Percentiles rank a stretch among this genome's conserved stretches.
Conservation (phyloP, 2,888 invertebrate species). For the Stictocephala bisonia region DNA sequence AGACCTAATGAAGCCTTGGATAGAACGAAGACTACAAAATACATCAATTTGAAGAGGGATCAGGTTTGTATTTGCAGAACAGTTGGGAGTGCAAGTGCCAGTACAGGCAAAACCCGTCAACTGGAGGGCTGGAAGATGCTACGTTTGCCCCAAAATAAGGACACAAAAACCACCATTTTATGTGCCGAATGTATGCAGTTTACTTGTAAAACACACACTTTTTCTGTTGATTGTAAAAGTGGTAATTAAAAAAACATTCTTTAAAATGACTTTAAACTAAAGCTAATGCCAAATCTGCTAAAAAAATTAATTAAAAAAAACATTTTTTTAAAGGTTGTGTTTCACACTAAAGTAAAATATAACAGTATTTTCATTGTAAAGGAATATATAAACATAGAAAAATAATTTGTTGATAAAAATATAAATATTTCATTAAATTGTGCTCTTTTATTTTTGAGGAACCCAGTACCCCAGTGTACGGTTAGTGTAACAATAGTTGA, state of each 20-base stretch:
- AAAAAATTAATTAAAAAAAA: no score
- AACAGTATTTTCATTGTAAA: no score
- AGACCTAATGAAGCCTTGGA: conserved; percentile 1
- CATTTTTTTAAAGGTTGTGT: no score
- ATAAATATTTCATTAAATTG: background rate
- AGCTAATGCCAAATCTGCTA: background rate
- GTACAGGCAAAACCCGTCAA: background rate
- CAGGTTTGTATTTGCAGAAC: background rate
- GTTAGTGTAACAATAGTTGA: conserved; percentile 20
- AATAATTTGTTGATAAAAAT: background rate
- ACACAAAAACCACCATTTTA: background rate
- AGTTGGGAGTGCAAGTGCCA: background rate
- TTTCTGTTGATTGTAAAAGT: conserved; percentile 12
- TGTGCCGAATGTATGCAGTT: conserved; percentile 8
- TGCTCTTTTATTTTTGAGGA: conserved; percentile 34
- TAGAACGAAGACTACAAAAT: background rate
- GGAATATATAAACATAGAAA: background rate
- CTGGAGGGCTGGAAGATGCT: background rate
- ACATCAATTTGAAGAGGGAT: conserved; percentile 2
- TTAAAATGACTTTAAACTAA: no score
- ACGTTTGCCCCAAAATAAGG: background rate
- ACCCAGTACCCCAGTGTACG: conserved; percentile 33
- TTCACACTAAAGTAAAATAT: background rate
- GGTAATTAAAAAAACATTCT: background rate
- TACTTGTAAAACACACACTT: conserved; percentile 22